A percentile compares a stretch with the other conserved stretches of the same genome.
phyloP scores from a whole-genome alignment of 2,113 vertebrate genomes.

The Pelecanoides urinatrix region DNA sequence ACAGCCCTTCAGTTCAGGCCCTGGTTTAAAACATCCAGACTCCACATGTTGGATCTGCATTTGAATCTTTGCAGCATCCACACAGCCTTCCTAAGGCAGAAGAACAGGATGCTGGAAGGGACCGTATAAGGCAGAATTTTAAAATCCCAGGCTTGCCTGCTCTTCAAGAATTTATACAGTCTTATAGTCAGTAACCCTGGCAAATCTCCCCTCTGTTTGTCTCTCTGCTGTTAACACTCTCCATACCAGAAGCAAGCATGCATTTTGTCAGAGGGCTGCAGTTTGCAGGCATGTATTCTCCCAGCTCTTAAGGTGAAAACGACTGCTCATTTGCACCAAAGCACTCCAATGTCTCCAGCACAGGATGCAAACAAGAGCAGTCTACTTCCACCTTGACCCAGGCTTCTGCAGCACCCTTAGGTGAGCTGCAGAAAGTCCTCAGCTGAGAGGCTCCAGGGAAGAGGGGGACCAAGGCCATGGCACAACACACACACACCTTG shows the following conservation, averaged over 20 bases:
- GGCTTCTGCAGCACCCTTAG: not conserved
- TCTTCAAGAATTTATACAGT: not conserved
- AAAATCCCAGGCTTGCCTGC: not conserved
- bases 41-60: fast-evolving
- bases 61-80: not conserved
- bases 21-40: not conserved
- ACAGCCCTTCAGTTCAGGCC: not conserved
- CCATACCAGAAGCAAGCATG: not conserved
- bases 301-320: not conserved
- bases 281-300: not conserved
- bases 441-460: not conserved
- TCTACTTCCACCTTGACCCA: not conserved
- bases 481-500: fast-evolving
- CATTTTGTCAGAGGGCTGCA: not conserved
- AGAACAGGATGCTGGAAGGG: not conserved
- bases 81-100: not conserved
- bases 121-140: not conserved
- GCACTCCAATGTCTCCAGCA: not conserved
- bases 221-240: not conserved
- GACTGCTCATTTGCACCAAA: not conserved
- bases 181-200: not conserved
- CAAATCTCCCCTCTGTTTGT: not conserved
- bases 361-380: not conserved
- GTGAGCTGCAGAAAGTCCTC: fast-evolving
- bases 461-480: not conserved